These are phyloP conservation scores for Linnaemya tessellans DNA, from an alignment of 2,888 invertebrate species.

Conservation along the genomic window DNA sequence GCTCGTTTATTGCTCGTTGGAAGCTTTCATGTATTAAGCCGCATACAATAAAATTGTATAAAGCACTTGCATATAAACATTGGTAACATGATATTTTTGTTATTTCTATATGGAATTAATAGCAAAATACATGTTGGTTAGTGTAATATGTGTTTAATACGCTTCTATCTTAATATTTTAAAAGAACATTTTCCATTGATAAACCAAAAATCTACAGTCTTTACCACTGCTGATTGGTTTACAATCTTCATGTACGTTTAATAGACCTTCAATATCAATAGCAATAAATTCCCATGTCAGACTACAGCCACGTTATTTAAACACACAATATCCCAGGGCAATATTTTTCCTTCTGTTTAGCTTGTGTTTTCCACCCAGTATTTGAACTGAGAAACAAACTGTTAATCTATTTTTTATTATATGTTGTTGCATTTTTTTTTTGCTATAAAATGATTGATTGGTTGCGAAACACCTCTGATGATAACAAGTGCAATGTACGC, in stretches of 20 bases:
- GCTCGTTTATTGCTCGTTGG: too few species aligned
- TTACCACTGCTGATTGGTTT: background rate
- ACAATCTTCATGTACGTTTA: constrained; percentile 7
- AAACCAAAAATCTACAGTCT: background rate
- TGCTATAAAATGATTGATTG: constrained; percentile 50
- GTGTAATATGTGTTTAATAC: too few species aligned
- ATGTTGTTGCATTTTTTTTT: background rate
- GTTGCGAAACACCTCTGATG: constrained; percentile 9
- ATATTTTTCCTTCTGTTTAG: background rate
- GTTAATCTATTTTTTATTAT: constrained; percentile 17
- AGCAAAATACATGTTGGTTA: too few species aligned
- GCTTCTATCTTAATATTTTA: too few species aligned
- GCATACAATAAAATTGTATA: too few species aligned
- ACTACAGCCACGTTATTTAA: constrained; percentile 25
- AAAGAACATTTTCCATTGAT: too few species aligned
- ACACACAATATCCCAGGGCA: constrained; percentile 1
- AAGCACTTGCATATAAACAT: too few species aligned
- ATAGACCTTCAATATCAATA: constrained; percentile 24
- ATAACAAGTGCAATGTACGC: constrained; percentile 13
- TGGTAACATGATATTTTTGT: too few species aligned
- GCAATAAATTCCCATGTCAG: constrained; percentile 21
- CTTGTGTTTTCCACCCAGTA: constrained; percentile 1
- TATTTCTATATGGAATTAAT: too few species aligned
- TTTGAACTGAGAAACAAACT: constrained; percentile 23
- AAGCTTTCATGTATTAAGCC: too few species aligned